A percentile compares a stretch with the other conserved stretches of the same genome.
Evolutionary conservation across 2,888 invertebrate species (phyloP).

Genomic region (Rotaria macrura): DNA sequence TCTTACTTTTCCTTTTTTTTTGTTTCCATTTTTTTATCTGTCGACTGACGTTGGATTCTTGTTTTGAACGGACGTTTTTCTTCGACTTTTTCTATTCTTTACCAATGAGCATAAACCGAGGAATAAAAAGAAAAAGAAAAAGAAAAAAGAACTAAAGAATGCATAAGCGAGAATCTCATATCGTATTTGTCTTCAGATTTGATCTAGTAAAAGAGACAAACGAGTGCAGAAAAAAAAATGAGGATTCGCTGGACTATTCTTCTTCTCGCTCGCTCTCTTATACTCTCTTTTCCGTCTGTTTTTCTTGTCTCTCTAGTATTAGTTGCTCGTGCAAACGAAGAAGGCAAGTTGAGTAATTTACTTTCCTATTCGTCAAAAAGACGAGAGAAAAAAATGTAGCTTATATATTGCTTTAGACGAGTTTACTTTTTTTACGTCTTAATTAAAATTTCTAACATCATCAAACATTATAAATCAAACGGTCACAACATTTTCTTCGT

Average conservation of each 20-base stretch:
- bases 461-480: no score
- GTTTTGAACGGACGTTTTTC: background rate
- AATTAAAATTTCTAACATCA: background rate
- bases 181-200: background rate
- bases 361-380: background rate
- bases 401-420: background rate
- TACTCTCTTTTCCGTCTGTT: background rate
- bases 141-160: background rate
- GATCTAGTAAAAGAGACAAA: background rate
- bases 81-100: background rate
- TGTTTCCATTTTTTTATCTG: background rate
- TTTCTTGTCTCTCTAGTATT: background rate
- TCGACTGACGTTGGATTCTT: background rate
- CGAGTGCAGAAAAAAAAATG: background rate
- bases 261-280: background rate
- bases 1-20: background rate
- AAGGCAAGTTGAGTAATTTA: background rate
- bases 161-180: background rate
- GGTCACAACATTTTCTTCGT: no score
- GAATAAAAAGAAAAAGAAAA: background rate
- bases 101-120: background rate
- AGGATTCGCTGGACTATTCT: background rate
- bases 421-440: background rate
- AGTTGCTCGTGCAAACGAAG: background rate
- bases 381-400: background rate